Evolutionary conservation across 2,113 vertebrate genomes (phyloP).

Genomic region (Gadus chalcogrammus): DNA sequence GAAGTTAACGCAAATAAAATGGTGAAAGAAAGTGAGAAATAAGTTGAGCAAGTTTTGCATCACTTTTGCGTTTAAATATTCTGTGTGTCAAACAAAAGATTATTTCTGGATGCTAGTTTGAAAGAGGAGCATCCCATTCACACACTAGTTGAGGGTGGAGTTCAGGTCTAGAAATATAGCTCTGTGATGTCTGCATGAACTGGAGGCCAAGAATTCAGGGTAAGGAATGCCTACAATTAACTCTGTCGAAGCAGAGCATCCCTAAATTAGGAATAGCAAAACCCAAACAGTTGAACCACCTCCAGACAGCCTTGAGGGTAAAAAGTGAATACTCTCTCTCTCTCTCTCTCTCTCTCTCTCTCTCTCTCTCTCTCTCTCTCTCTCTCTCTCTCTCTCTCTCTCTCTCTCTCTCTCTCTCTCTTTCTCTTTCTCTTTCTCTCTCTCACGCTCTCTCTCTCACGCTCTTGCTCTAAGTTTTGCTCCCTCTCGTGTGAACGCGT

Average conservation of each 20-base stretch:
- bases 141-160: conserved; percentile 46
- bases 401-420: background rate
- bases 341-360: background rate
- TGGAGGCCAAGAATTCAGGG: conserved; percentile 28
- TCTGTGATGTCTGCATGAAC: conserved; percentile 35
- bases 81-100: background rate
- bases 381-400: background rate
- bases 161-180: conserved; percentile 40
- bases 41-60: too few species aligned
- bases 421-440: background rate
- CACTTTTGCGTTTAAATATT: too few species aligned
- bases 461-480: too few species aligned
- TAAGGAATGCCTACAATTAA: conserved; percentile 49
- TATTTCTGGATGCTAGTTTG: background rate
- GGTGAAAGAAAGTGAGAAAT: too few species aligned
- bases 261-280: conserved; percentile 36
- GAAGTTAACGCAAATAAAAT: too few species aligned
- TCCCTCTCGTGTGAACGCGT: too few species aligned
- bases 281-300: conserved; percentile 23
- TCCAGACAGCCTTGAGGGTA: background rate
- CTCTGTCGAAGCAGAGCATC: conserved; percentile 35
- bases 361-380: too few species aligned
- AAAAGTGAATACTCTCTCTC: conserved; percentile 1
- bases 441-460: too few species aligned
- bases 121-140: conserved; percentile 14